Conservation (phyloP, 1,140 invertebrate species). For the Eupeodes corollae region DNA sequence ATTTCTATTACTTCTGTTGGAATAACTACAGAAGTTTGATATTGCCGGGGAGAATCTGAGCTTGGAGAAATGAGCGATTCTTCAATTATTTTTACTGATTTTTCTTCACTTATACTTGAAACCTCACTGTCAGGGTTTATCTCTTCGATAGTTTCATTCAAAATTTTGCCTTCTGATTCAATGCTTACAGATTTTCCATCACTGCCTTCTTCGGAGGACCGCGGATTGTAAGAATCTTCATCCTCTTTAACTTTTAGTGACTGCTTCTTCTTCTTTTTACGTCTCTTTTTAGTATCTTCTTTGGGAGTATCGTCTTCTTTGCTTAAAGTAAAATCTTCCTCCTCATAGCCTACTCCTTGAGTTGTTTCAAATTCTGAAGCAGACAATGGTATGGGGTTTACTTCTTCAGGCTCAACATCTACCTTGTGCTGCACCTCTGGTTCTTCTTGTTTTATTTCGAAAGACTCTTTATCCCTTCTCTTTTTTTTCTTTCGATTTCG, state of each 20-base stretch:
- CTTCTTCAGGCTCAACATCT: conserved; percentile 11
- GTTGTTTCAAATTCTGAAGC: conserved; percentile 14
- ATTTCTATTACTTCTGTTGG: conserved; percentile 48
- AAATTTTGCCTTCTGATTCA: conserved; percentile 14
- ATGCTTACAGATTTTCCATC: conserved; percentile 8
- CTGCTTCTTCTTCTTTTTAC: conserved; percentile 42
- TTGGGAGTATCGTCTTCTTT: conserved; percentile 30
- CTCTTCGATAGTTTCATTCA: conserved; percentile 22
- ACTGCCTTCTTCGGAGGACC: conserved; percentile 25
- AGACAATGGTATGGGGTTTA: conserved; percentile 3
- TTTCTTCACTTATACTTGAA: conserved; percentile 40
- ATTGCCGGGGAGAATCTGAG: conserved; percentile 24
- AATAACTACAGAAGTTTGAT: conserved; percentile 42
- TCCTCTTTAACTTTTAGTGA: conserved; percentile 29
- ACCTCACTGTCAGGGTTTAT: conserved; percentile 27
- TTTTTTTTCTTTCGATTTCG: conserved; percentile 38
- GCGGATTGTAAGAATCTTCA: conserved; percentile 36
- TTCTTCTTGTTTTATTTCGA: conserved; percentile 7
- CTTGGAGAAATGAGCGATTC: conserved; percentile 39
- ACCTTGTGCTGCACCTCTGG: conserved; percentile 10
- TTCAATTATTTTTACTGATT: conserved; percentile 52
- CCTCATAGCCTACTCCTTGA: conserved; percentile 41
- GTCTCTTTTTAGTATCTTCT: conserved; percentile 23
- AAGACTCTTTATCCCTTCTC: conserved; percentile 19
- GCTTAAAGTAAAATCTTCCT: conserved; percentile 42